Percentiles rank a stretch among this genome's conserved stretches.
Conservation (phyloP, 2,797 vertebrate species). For the Hephaestus fuliginosus region DNA sequence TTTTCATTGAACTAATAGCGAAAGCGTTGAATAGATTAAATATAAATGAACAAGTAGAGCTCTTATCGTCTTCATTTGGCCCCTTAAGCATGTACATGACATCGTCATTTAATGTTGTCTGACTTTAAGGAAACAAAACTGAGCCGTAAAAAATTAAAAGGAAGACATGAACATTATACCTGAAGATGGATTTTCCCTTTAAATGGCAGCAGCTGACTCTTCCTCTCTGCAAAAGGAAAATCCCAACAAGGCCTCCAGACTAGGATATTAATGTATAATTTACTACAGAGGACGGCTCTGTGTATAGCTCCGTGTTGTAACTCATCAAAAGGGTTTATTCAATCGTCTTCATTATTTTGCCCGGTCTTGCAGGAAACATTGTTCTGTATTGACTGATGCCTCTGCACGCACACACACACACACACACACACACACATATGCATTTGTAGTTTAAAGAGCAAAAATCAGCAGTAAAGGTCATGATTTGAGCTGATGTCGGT, state of each 20-base stretch:
- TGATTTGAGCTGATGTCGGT: background rate
- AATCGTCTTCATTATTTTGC: background rate
- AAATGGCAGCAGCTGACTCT: slow-evolving; percentile 27
- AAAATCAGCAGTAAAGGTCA: background rate
- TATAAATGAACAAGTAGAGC: background rate
- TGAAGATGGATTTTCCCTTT: slow-evolving; percentile 1
- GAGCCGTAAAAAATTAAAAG: background rate
- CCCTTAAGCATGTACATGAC: background rate
- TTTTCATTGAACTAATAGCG: background rate
- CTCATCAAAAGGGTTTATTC: background rate
- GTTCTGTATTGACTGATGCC: background rate
- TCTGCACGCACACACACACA: background rate
- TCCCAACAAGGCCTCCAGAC: background rate
- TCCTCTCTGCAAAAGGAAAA: background rate
- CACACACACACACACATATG: background rate
- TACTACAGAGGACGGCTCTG: background rate
- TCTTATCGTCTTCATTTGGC: background rate
- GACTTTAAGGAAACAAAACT: background rate
- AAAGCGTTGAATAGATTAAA: background rate
- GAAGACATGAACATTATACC: slow-evolving; percentile 7
- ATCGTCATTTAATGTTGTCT: background rate
- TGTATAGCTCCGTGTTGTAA: background rate
- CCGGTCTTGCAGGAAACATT: background rate
- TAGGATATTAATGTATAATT: background rate
- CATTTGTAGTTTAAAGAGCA: background rate